Evolutionary conservation across 1,140 invertebrate genomes (phyloP).

Genomic region (Monomorium pharaonis): DNA sequence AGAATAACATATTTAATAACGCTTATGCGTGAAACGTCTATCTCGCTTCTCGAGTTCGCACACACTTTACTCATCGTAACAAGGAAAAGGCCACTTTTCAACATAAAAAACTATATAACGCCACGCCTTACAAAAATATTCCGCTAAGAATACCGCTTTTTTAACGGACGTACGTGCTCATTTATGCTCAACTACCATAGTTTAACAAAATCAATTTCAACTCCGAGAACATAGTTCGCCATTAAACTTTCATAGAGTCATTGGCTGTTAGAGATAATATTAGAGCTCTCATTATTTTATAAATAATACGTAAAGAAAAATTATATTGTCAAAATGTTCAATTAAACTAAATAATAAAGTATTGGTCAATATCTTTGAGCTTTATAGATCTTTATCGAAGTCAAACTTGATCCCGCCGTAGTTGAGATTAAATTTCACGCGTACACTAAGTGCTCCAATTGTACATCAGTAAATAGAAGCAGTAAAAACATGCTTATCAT

Average conservation of each 20-base stretch:
- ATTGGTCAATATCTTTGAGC: neutral
- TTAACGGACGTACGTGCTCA: conserved; percentile 47
- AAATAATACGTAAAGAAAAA: neutral
- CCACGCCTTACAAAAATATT: conserved; percentile 61
- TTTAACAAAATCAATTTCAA: conserved; percentile 25
- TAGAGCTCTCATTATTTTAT: neutral
- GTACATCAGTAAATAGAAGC: neutral
- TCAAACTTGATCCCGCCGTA: neutral
- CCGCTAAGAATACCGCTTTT: conserved; percentile 53
- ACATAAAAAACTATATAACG: conserved; percentile 60
- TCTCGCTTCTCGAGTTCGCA: conserved; percentile 50
- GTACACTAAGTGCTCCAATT: conserved; percentile 27
- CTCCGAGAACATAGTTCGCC: neutral
- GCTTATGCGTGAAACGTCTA: conserved; percentile 58
- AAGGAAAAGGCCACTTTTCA: conserved; percentile 63
- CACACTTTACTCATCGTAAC: conserved; percentile 74
- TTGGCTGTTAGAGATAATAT: neutral
- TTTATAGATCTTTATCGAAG: neutral
- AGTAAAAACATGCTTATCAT: neutral
- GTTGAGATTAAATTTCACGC: conserved; percentile 36
- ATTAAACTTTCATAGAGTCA: neutral
- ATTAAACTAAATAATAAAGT: neutral
- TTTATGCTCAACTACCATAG: conserved; percentile 41
- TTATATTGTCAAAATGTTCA: neutral
- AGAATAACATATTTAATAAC: conserved; percentile 71